Base-by-base conservation (phyloP, 2,888 invertebrate species). In the Tachina fera region DNA sequence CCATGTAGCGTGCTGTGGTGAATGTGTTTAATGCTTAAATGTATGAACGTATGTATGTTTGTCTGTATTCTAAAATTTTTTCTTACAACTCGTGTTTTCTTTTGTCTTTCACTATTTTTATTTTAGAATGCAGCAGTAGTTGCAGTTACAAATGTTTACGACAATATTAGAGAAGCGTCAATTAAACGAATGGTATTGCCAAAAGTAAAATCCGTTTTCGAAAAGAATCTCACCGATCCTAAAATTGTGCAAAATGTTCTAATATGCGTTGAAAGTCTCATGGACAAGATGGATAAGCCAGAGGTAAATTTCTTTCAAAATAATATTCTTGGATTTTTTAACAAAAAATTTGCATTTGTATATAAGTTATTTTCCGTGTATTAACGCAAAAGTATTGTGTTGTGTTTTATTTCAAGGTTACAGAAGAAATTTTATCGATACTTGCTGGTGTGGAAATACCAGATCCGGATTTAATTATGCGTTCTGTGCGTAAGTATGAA, bases 401-500 rank as follows among this genome's bases (percentile, higher is more conserved):
- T 41, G 3, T 61, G 68, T 78, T 72, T 65, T 5, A 16, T 56
- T 68, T 49, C 58, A 58, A 93, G 93, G 96, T 98, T 82, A 95
- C 97, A 89, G 98, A 98, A 89, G 97, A 97, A 90, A 97, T 98
- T 63, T 94, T 98, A 88, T 98, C 98, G 1, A 94, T 98, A 87
- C 94, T 99, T 47, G 96, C 96, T 90, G 96, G 96, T 89, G 97
- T 98, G 89, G 95, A 96, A 87, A 95, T 98, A 68, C 96, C 96
- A 87, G 98, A 98, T 92, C 97, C 98, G 10, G 97, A 97, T 91
- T 96, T 98, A 89, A 96, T 97, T 88, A 95, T 96, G 92, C 96
- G 97, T 92, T 96, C 98, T 92, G 97, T 98, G 93, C 96, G 98
- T 98, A 95, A 97, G 98, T 97, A 94, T 76, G 58, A 45, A n/a